These are phyloP conservation scores for Pelecanoides urinatrix DNA, from an alignment of 2,113 vertebrate species.

Conservation along the genomic window DNA sequence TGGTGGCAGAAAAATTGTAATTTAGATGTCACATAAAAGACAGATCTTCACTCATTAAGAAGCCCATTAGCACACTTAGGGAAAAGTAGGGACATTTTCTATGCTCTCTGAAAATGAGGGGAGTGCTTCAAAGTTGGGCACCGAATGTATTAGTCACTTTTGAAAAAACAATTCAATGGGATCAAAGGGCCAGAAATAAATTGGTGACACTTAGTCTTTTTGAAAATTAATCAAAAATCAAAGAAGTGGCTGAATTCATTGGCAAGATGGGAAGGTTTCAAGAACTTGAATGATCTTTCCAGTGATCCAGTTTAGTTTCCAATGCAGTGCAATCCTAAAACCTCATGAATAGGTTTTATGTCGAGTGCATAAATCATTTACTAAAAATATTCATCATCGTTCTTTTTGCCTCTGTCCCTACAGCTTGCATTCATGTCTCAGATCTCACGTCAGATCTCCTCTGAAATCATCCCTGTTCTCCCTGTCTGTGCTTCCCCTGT, in stretches of 20 bases:
- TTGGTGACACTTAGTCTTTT: neutral
- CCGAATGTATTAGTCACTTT: neutral
- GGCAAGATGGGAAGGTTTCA: neutral
- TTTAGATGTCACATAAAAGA: neutral
- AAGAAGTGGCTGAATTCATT: neutral
- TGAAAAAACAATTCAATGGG: neutral
- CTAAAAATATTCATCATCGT: neutral
- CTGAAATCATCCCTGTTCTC: neutral
- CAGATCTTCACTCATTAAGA: neutral
- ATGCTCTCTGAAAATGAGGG: neutral
- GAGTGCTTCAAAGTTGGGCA: neutral
- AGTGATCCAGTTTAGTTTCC: neutral
- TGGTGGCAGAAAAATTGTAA: neutral
- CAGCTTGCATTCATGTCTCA: neutral
- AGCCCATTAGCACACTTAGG: neutral
- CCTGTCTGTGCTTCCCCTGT: neutral
- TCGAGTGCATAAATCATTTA: neutral
- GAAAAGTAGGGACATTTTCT: neutral
- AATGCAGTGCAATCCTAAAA: neutral
- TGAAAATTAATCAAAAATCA: neutral
- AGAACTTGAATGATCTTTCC: neutral
- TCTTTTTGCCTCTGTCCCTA: neutral
- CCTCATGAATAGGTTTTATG: neutral
- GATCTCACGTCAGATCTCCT: neutral
- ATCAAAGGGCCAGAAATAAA: conserved; percentile 9